These are phyloP conservation scores for Bergia puertoricense DNA, from an alignment of 92 coral and sea anemone genomes.

Conservation along the genomic window DNA sequence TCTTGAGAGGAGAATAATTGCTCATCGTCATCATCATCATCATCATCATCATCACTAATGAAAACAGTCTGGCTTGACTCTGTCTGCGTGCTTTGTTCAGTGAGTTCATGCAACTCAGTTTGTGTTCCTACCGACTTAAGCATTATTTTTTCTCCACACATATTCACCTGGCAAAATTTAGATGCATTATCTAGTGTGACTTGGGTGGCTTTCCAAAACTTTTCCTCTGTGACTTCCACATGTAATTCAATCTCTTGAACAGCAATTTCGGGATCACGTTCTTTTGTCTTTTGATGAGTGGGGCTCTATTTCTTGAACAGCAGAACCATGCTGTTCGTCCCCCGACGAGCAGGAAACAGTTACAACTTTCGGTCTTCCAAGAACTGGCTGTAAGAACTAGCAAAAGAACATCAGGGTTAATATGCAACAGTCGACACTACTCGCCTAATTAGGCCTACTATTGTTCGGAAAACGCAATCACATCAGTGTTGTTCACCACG, in stretches of 20 bases:
- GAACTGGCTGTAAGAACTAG: slow-evolving; percentile 17
- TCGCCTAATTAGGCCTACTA: slow-evolving; percentile 4
- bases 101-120: neutral
- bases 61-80: slow-evolving; percentile 14
- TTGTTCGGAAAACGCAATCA: neutral
- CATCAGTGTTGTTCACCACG: neutral
- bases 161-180: slow-evolving; percentile 24
- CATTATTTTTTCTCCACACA: slow-evolving; percentile 1
- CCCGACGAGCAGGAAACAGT: neutral
- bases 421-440: slow-evolving; percentile 5
- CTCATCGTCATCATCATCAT: neutral
- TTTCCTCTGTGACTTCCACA: neutral
- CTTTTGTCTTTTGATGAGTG: neutral
- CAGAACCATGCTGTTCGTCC: slow-evolving; percentile 4
- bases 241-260: neutral
- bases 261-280: neutral
- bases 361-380: neutral
- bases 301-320: neutral
- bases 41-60: neutral
- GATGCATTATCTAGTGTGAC: neutral
- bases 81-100: slow-evolving; percentile 16
- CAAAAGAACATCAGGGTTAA: slow-evolving; percentile 18
- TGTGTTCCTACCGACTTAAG: slow-evolving; percentile 17
- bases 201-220: slow-evolving; percentile 6
- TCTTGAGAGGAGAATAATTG: neutral